Evolutionary conservation across 2,113 vertebrate species (phyloP).

Genomic region (Ivindomyrus marchei): DNA sequence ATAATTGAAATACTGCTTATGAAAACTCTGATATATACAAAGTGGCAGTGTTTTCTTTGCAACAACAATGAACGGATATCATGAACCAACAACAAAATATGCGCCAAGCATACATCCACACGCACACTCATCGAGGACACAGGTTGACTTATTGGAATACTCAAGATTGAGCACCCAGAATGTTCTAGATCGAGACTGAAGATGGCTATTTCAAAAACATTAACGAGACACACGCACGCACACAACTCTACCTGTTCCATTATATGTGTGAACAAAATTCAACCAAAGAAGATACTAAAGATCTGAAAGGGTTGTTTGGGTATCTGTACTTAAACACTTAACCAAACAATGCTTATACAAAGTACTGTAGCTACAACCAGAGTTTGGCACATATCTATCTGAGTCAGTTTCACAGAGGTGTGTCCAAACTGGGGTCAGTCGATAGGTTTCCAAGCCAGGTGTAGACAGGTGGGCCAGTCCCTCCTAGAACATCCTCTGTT

Average conservation of each 20-base stretch:
- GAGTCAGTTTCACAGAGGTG: slow-evolving; percentile 37
- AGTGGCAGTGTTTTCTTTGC: neutral
- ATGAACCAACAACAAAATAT: neutral
- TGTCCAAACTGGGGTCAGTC: slow-evolving; percentile 35
- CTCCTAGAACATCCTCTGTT: slow-evolving; percentile 10
- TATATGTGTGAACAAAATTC: neutral
- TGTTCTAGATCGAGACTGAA: neutral
- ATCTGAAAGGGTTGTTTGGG: neutral
- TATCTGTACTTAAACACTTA: slow-evolving; percentile 4
- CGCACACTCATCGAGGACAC: neutral
- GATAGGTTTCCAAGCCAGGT: slow-evolving; percentile 34
- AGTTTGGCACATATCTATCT: slow-evolving; percentile 45
- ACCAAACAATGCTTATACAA: slow-evolving; percentile 29
- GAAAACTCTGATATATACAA: neutral
- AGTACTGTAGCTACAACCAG: slow-evolving; percentile 45
- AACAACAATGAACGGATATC: neutral
- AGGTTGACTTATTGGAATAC: neutral
- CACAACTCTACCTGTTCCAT: neutral
- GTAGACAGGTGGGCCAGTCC: slow-evolving; percentile 24
- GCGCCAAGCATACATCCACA: neutral
- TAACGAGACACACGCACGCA: neutral
- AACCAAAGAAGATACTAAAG: neutral
- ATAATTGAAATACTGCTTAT: slow-evolving; percentile 6
- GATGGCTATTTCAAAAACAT: neutral
- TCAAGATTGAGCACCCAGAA: neutral